Evolutionary conservation across 1,140 invertebrate species (phyloP).

Genomic region (Helicorthomorpha holstii): DNA sequence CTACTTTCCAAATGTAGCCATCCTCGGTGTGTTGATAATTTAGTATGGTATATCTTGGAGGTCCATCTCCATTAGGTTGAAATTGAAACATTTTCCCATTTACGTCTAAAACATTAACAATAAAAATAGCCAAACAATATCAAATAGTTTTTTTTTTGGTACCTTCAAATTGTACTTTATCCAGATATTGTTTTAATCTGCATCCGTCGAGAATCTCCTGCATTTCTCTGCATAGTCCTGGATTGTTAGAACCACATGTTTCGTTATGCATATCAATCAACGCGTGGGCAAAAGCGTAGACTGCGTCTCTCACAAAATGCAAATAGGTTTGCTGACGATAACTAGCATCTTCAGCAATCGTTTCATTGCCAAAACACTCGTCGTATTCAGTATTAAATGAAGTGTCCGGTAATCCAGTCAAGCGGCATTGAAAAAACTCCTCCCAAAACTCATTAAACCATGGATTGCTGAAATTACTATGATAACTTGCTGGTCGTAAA

Average conservation of each 20-base stretch:
- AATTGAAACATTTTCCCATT: constrained; percentile 30
- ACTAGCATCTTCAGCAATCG: constrained; percentile 13
- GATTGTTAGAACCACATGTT: constrained; percentile 19
- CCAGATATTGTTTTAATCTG: constrained; percentile 25
- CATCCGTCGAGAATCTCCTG: constrained; percentile 24
- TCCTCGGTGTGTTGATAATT: constrained; percentile 28
- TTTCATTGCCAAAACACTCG: constrained; percentile 9
- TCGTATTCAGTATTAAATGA: constrained; percentile 12
- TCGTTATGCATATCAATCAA: constrained; percentile 29
- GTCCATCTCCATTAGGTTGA: constrained; percentile 27
- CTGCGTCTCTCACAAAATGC: constrained; percentile 37
- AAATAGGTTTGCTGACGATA: constrained; percentile 31
- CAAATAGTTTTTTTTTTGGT: constrained; percentile 2
- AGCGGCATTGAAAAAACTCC: constrained; percentile 32
- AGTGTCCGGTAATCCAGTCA: constrained; percentile 8
- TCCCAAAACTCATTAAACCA: constrained; percentile 50
- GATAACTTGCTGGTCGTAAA: constrained; percentile 17
- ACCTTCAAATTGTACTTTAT: constrained; percentile 36
- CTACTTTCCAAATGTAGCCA: constrained; percentile 27
- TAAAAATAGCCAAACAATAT: background rate
- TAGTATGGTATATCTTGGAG: constrained; percentile 35
- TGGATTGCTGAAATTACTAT: constrained; percentile 15
- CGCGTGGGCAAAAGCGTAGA: constrained; percentile 35
- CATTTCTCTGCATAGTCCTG: constrained; percentile 29
- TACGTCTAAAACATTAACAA: constrained; percentile 25